phyloP scores from a whole-genome alignment of 2,888 invertebrate species.

The Geophilus truncorum region DNA sequence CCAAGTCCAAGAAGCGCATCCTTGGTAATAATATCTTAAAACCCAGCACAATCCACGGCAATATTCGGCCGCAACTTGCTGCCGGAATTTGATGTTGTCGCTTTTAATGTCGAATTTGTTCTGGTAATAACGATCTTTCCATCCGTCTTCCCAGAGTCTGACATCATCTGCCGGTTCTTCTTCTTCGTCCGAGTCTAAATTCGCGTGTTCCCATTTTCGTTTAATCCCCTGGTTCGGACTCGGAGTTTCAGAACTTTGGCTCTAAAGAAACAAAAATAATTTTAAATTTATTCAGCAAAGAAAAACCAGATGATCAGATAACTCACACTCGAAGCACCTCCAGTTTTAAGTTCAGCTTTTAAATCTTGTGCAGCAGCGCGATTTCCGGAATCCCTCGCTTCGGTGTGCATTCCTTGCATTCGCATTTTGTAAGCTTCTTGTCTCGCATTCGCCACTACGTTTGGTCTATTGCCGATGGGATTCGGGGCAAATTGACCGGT shows the following conservation, averaged over 20 bases:
- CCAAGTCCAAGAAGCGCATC: slow-evolving; percentile 99
- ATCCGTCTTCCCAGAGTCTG: slow-evolving; percentile 91
- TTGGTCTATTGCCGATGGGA: not conserved
- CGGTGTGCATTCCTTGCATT: slow-evolving; percentile 17
- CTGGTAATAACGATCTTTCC: slow-evolving; percentile 96
- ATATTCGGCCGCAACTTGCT: slow-evolving; percentile 88
- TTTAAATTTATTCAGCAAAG: not conserved
- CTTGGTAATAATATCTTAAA: slow-evolving; percentile 96
- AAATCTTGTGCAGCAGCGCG: not conserved
- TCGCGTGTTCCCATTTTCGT: slow-evolving; percentile 40
- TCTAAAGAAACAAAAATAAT: not conserved
- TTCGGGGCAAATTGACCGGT: slow-evolving; percentile 73
- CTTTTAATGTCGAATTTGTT: slow-evolving; percentile 79
- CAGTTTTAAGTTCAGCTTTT: not conserved
- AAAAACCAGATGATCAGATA: not conserved
- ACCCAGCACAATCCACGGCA: slow-evolving; percentile 98
- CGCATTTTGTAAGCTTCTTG: not conserved
- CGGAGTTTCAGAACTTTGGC: too few species aligned
- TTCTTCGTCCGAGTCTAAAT: slow-evolving; percentile 57
- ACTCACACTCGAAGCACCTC: not conserved
- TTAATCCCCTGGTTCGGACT: not conserved
- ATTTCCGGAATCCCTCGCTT: not conserved
- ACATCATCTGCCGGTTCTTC: slow-evolving; percentile 82
- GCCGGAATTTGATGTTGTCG: slow-evolving; percentile 75
- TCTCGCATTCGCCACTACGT: not conserved